Evolutionary conservation across 1,140 invertebrate genomes (phyloP).

Genomic region (Drosophila arawakana): DNA sequence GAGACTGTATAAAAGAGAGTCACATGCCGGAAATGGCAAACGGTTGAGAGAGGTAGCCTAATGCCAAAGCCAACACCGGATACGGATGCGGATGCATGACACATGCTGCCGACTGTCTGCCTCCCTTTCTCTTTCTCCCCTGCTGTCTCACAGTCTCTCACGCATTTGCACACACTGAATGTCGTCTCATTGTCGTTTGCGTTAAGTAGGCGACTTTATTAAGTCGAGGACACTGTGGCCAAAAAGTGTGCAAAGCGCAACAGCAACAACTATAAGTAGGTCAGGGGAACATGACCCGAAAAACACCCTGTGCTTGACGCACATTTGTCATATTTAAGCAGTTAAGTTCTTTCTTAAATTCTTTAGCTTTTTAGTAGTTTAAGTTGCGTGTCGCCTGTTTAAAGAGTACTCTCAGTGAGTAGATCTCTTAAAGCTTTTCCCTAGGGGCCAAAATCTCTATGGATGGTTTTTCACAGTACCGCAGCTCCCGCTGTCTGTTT

Average conservation of each 20-base stretch:
- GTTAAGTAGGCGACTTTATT: constrained; percentile 81
- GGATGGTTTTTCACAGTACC: no score
- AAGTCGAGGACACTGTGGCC: constrained; percentile 66
- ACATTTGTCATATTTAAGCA: no score
- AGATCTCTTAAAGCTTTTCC: no score
- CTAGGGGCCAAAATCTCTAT: no score
- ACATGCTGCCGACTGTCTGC: constrained; percentile 50
- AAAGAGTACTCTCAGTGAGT: no score
- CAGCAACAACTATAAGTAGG: constrained; percentile 19
- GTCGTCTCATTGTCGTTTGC: constrained; percentile 65
- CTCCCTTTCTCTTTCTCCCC: not conserved
- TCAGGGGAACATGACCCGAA: no score
- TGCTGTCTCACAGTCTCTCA: not conserved
- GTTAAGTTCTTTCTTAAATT: no score
- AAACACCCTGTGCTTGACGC: no score
- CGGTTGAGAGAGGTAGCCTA: constrained; percentile 47
- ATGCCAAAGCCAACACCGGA: constrained; percentile 79
- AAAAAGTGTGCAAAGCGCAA: constrained; percentile 43
- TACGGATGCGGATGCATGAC: constrained; percentile 77
- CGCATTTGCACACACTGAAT: constrained; percentile 45
- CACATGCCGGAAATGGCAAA: constrained; percentile 72
- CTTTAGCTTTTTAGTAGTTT: no score
- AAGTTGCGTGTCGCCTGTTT: no score
- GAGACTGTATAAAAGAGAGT: constrained; percentile 59
- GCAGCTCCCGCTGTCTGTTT: no score